Percentiles rank a stretch among this genome's conserved stretches.
These are phyloP conservation scores for Cosmia pyralina DNA, from an alignment of 2,888 invertebrate genomes.

Conservation along the genomic window DNA sequence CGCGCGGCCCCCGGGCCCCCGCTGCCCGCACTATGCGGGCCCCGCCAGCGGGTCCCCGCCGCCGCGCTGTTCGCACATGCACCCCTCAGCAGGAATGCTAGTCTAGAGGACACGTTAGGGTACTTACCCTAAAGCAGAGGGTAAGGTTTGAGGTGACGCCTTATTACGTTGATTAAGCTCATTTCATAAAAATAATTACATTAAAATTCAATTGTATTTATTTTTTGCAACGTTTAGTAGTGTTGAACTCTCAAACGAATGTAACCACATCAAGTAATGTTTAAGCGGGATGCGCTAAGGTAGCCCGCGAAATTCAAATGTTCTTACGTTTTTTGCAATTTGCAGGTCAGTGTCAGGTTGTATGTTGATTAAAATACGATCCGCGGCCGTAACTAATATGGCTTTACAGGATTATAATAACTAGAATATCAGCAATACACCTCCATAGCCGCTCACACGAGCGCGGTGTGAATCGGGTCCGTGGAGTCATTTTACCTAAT, in stretches of 20 bases:
- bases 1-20: constrained; percentile 22
- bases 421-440: too few relatives aligned
- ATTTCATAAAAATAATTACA: neutral
- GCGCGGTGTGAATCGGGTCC: too few relatives aligned
- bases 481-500: too few relatives aligned
- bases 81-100: constrained; percentile 84
- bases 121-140: constrained; percentile 88
- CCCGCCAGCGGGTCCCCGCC: constrained; percentile 68
- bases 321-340: too few relatives aligned
- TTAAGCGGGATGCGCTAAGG: neutral
- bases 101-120: constrained; percentile 91
- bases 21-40: constrained; percentile 10
- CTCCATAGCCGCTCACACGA: too few relatives aligned
- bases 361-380: too few relatives aligned
- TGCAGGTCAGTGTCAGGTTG: too few relatives aligned
- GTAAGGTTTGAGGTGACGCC: neutral
- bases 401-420: too few relatives aligned
- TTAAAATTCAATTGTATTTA: neutral
- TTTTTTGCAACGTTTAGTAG: neutral
- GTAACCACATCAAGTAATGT: constrained; percentile 9
- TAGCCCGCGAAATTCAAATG: too few relatives aligned
- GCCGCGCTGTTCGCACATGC: constrained; percentile 59
- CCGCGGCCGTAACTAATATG: too few relatives aligned
- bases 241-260: too few relatives aligned
- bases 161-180: neutral